Conservation (phyloP, 2,113 vertebrate species). For the Myotis lucifugus region DNA sequence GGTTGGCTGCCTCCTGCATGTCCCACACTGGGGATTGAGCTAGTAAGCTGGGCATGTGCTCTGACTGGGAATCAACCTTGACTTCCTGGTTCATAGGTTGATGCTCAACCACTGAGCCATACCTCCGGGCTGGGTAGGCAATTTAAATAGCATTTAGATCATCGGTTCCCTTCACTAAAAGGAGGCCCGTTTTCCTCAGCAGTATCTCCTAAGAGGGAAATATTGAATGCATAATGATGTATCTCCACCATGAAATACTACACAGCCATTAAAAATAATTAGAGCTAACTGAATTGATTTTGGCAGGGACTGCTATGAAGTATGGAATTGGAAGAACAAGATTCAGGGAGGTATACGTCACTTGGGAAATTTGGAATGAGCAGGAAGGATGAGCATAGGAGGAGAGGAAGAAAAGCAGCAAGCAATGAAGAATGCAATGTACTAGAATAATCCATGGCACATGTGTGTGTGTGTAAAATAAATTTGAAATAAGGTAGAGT, state of each 20-base stretch:
- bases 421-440: background rate
- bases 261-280: background rate
- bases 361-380: background rate
- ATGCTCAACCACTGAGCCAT: too few relatives aligned
- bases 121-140: background rate
- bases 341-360: background rate
- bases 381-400: background rate
- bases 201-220: background rate
- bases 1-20: too few relatives aligned
- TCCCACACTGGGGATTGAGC: too few relatives aligned
- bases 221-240: background rate
- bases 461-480: background rate
- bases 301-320: background rate
- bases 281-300: background rate
- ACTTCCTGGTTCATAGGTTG: too few relatives aligned
- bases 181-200: background rate
- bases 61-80: too few relatives aligned
- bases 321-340: background rate
- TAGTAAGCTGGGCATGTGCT: too few relatives aligned
- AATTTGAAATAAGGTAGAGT: background rate
- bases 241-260: background rate
- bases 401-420: background rate
- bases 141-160: background rate
- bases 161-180: background rate
- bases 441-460: background rate